Base-by-base conservation (phyloP, 1,140 invertebrate species). In the Papilio glaucus region DNA sequence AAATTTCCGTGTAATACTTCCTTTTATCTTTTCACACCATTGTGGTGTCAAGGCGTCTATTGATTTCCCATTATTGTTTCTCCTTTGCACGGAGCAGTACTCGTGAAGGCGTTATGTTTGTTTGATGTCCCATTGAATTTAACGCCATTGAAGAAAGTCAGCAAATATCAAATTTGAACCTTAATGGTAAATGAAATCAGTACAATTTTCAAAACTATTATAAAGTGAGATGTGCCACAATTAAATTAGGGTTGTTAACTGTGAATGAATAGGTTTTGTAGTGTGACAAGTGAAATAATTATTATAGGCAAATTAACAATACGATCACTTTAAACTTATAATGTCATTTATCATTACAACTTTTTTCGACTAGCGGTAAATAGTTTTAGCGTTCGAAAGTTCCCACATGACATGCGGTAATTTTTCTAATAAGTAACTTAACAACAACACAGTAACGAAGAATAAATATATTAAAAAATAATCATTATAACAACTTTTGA, bases 1-100 rank as follows among this genome's bases (percentile, higher is more conserved):
- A 87, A 85, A 89, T 90, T 87, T 90, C 89, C 87, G 84, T 93
- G 85, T 93, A 93, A 91, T 91, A 89, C 87, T 86, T 78, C 72
- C 86, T 81, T 87, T 91, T 91, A 88, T 91, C 84, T 92, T 86
- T 86, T 78, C 78, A 77, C 21, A 79, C 80, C 72, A 88, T 93
- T 90, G 87, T 91, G 83, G 83, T 72, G 82, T 80, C 76, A 82
- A 85, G 82, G 83, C 85, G 79, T 75, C 87, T 85, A 91, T 93
- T 90, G 87, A 89, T 87, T 86, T 76, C 61, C 72, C 72, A 90
- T 89, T 85, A 88, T 90, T 89, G 84, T 87, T 82, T 88, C 83
- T 82, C 82, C 77, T 29, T 26, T 79, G 78, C 77, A 77, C 61
- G 75, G 85, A 79, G 81, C 75, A 80, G 79, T 78, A 77, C 76